phyloP scores from a whole-genome alignment of 1,140 invertebrate species.

The Drosophila navojoa region DNA sequence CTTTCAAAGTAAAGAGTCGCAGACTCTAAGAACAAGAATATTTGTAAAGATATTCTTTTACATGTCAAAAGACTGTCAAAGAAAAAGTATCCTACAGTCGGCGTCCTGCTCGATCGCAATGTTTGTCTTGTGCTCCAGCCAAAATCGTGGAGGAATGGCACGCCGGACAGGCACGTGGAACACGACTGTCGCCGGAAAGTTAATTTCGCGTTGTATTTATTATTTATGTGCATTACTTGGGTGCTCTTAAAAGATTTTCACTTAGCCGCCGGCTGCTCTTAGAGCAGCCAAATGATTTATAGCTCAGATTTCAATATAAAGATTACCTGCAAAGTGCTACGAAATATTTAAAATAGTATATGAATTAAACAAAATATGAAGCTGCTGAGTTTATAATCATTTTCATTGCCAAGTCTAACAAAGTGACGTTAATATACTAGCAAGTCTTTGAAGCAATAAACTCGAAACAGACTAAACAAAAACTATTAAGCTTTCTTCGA shows the following conservation, averaged over 20 bases:
- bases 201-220: constrained; percentile 75
- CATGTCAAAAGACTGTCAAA: no score
- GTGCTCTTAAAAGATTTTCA: constrained; percentile 68
- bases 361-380: background rate
- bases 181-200: constrained; percentile 67
- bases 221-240: constrained; percentile 74
- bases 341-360: background rate
- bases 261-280: constrained; percentile 50
- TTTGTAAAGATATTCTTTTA: no score
- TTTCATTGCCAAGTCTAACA: no score
- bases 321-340: constrained; percentile 12
- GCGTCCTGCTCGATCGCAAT: background rate
- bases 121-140: constrained; percentile 32
- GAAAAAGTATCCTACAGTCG: background rate
- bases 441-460: no score
- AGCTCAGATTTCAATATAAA: constrained; percentile 24
- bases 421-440: no score
- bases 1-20: no score
- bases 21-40: no score
- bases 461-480: no score
- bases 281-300: constrained; percentile 39
- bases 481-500: no score
- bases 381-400: no score
- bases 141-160: constrained; percentile 3
- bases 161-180: constrained; percentile 48